phyloP scores from a whole-genome alignment of 2,113 vertebrate species.

The Emydocephalus ijimae region DNA sequence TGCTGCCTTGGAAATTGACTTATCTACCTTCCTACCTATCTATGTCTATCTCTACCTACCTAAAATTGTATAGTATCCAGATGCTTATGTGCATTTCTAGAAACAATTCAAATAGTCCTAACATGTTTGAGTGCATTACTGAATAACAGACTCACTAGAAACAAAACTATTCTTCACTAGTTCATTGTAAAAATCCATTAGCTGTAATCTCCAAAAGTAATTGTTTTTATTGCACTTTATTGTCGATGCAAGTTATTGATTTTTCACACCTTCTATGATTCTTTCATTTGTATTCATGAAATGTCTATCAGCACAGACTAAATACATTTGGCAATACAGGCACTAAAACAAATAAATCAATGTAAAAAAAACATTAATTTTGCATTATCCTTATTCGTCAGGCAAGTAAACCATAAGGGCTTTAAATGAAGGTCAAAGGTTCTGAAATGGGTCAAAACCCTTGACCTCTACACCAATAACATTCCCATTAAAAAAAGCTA shows the following conservation, averaged over 20 bases:
- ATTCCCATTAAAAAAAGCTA: constrained; percentile 80
- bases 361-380: constrained; percentile 94
- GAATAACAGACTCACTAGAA: constrained; percentile 69
- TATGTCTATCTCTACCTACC: background rate
- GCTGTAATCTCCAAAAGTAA: constrained; percentile 75
- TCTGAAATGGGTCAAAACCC: constrained; percentile 83
- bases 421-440: constrained; percentile 90
- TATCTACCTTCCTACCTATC: background rate
- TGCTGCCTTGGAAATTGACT: background rate
- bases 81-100: background rate
- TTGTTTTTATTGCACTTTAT: constrained; percentile 77
- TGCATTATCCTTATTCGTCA: constrained; percentile 94
- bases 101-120: constrained; percentile 55
- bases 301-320: constrained; percentile 84
- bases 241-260: constrained; percentile 82
- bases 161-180: constrained; percentile 67
- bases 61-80: constrained; percentile 20
- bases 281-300: constrained; percentile 99
- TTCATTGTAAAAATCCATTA: constrained; percentile 78
- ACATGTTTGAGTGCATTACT: constrained; percentile 58
- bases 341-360: constrained; percentile 88
- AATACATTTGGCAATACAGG: constrained; percentile 93
- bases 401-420: constrained; percentile 79
- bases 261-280: constrained; percentile 91
- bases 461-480: constrained; percentile 89